Conservation (phyloP, 2,888 invertebrate genomes). For the Mesopsocus fuscifrons region DNA sequence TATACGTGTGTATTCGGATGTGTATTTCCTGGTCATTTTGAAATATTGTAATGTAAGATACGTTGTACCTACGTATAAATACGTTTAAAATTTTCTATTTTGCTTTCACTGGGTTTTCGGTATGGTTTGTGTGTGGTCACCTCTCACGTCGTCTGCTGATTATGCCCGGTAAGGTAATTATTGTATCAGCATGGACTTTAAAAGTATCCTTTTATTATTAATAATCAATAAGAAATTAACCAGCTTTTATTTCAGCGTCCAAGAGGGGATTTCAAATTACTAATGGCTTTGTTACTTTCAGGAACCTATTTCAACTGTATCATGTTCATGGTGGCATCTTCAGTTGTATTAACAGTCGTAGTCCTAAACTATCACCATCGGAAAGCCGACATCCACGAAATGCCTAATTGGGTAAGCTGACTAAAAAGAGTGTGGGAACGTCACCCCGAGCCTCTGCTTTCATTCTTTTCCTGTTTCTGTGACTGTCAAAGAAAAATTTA, state of each 20-base stretch:
- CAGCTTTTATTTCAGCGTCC: too few species aligned
- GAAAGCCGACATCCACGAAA: conserved; percentile 89
- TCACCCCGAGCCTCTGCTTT: too few species aligned
- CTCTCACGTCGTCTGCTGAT: too few species aligned
- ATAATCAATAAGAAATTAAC: too few species aligned
- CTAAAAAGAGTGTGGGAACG: too few species aligned
- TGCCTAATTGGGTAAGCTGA: conserved; percentile 84
- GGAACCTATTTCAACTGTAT: conserved; percentile 99
- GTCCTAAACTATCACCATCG: conserved; percentile 96
- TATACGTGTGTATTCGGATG: too few species aligned
- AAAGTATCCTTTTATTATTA: too few species aligned
- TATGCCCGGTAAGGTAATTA: background rate
- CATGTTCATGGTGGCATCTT: conserved; percentile 99
- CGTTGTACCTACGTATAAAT: too few species aligned
- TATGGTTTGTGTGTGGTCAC: too few species aligned
- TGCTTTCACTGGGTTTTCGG: background rate
- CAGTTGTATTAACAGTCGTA: conserved; percentile 90
- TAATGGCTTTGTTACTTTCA: conserved; percentile 34
- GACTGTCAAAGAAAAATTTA: background rate
- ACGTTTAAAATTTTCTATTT: background rate
- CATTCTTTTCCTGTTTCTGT: background rate
- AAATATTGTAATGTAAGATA: too few species aligned
- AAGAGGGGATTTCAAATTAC: too few species aligned
- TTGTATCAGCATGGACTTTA: background rate
- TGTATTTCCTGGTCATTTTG: too few species aligned